Percentiles rank a stretch among this genome's conserved stretches.
These are phyloP conservation scores for Cyprinodon brontotheroides DNA, from an alignment of 2,113 vertebrate species.

Conservation along the genomic window DNA sequence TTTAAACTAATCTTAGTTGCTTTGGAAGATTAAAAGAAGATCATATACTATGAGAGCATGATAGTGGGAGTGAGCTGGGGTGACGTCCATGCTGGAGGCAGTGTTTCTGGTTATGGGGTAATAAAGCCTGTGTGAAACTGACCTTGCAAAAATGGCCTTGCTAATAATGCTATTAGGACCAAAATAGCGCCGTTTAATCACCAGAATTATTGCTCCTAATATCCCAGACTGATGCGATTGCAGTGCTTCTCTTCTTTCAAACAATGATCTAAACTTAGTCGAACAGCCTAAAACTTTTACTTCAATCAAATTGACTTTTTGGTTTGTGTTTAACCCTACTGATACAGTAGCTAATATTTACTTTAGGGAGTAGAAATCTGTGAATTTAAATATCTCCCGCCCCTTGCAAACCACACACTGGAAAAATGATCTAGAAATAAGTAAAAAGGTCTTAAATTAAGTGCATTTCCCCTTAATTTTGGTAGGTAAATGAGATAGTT, in stretches of 20 bases:
- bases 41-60: constrained; percentile 7
- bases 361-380: too few relatives aligned
- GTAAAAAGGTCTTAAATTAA: too few relatives aligned
- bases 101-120: constrained; percentile 43
- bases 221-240: constrained; percentile 18
- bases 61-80: constrained; percentile 23
- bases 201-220: constrained; percentile 41
- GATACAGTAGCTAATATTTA: not conserved
- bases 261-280: constrained; percentile 19
- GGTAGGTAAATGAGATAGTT: too few relatives aligned
- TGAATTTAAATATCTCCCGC: too few relatives aligned
- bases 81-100: constrained; percentile 33
- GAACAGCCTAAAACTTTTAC: constrained; percentile 2
- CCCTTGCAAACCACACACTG: too few relatives aligned
- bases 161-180: constrained; percentile 66
- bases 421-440: too few relatives aligned
- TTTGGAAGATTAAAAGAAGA: constrained; percentile 10
- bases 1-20: not conserved
- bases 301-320: not conserved
- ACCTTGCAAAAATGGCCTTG: constrained; percentile 74
- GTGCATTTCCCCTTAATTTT: too few relatives aligned
- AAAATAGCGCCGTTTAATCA: constrained; percentile 64
- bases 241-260: constrained; percentile 40
- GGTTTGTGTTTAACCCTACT: not conserved
- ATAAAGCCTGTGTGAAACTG: constrained; percentile 64